Base-by-base conservation (phyloP, 1,140 invertebrate genomes). In the Nylanderia fulva region DNA sequence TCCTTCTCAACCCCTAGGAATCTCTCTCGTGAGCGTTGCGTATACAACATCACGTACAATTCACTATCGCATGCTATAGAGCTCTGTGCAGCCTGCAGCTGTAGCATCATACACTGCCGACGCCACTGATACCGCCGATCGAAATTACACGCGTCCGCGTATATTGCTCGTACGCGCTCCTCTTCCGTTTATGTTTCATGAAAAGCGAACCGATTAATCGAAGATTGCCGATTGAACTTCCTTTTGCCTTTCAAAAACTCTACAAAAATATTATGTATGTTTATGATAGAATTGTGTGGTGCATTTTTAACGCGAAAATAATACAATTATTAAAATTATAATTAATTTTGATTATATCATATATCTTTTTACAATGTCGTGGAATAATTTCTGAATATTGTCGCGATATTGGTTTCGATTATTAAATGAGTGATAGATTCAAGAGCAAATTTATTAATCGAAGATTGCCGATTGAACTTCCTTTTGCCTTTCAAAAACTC, bases 81-180 rank as follows among this genome's bases (percentile, higher is more conserved):
- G 69, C 61, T 52, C 77, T 58, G 36, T 77, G 87, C n/a, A n/a
- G n/a, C 84, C 79, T 88, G 88, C 88, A 88, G 86, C 86, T 86
- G 89, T 76, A 84, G 84, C 86, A 69, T 88, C 87, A 88, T 88
- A 88, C 86, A 79, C 56, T 85, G 89, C 90, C 89, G n/a, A 85
- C 85, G 90, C 87, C 83, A 89, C 88, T 87, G 91, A 93, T 93
- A 93, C 92, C 85, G 63, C 76, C 91, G 89, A 84, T 91, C 89
- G 92, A 92, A 93, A 93, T 94, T 94, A 94, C 93, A 93, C 87
- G 92, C 92, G 93, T 93, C 92, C 92, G 93, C 91, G 91, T 93
- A 92, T 93, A 93, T 93, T 89, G 85, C 88, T 90, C 69, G 88
- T 77, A 33, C 66, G 74, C 68, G 79, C 77, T 86, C 80, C 88